Evolutionary conservation across 2,797 vertebrate species (phyloP), one percentile per base, ranked within the genome.

Genomic region (Crenichthys baileyi): DNA sequence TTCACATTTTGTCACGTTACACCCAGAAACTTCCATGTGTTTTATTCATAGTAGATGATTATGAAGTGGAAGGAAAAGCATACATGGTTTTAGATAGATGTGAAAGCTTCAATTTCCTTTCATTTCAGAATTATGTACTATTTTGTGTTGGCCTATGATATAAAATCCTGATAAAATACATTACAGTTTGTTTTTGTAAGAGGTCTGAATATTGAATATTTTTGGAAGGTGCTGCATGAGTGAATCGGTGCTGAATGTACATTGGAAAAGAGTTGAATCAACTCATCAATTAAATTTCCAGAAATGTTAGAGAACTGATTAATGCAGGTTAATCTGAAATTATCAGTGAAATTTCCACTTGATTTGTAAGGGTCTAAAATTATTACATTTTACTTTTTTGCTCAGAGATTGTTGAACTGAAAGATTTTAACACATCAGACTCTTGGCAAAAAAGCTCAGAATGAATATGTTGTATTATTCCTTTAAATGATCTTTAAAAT

Each of bases 401-500:
- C 24, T 46, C 24, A 48, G 67, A 70, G 67, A 70, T 46, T 36
- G 16, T 22, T 58, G 46, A 60, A 61, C 18, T 24, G 29, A 60
- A 53, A 73, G 24, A 73, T 65, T 29, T 56, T 41, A 67, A 0
- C 29, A 77, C 0, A 55, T 29, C 29, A 11, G 48, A 44, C 41
- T 58, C 68, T 48, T 0, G 4, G 53, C 36, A 80, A 70, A 29
- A 65, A 46, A 1, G 51, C 24, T 39, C 0, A 51, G 0, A 0
- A 18, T 29, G 26, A 24, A 77, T 77, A 79, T 75, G 36, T 80
- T 55, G 73, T 76, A 68, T 63, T 29, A 18, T 75, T 73, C 24
- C 6, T 71, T 83, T 55, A 4, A 81, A 75, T 85, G 41, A 79
- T 80, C 86, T 79, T 70, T 70, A 5, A 48, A 80, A 51, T 58